Base-by-base conservation (phyloP, 1,140 invertebrate genomes). In the Drosophila kepulauana region DNA sequence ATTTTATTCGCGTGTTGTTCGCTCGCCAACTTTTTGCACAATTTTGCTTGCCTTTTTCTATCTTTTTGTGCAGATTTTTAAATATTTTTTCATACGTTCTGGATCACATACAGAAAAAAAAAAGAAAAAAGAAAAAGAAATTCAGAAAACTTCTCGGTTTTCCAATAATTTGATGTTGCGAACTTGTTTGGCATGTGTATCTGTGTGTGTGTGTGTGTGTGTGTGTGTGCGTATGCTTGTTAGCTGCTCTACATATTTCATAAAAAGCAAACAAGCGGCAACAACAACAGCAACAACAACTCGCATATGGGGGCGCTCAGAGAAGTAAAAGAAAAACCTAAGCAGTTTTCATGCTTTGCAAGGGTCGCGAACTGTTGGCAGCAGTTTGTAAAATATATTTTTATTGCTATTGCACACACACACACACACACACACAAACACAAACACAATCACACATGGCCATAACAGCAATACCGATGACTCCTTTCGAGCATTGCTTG, bases 341-440 rank as follows among this genome's bases (percentile, higher is more conserved):
- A 88, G 87, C 80, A 75, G 70, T 80, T 80, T 70, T 64, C 71
- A 69, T 80, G 66, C 66, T 70, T 59, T 70, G 66, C 79, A 77
- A 73, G 82, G 76, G 68, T 81, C 73, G 73, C 68, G 73, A 71
- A 71, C 72, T 75, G 73, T 70, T 72, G 77, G 67, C 74, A 89
- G 84, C 84, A 87, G 84, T 87, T 87, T 87, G 84, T 87, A 88
- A 88, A 88, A 87, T 87, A 87, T 87, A 87, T 87, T 87, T 87
- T 87, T 87, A 87, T 87, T 87, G 78, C 84, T 88, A 88, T 87
- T 80, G 80, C 75, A 78, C 73, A 69, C 73, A 84, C 73, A 78
- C 15, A 73, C 15, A 65, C 57, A 13, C 52, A 48, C 13, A 75
- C 16, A 16, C 16, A 16, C 67, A 49, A 41, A 56, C 61, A 68